Conservation (phyloP, 2,113 vertebrate species). For the Nyctereutes procyonoides region DNA sequence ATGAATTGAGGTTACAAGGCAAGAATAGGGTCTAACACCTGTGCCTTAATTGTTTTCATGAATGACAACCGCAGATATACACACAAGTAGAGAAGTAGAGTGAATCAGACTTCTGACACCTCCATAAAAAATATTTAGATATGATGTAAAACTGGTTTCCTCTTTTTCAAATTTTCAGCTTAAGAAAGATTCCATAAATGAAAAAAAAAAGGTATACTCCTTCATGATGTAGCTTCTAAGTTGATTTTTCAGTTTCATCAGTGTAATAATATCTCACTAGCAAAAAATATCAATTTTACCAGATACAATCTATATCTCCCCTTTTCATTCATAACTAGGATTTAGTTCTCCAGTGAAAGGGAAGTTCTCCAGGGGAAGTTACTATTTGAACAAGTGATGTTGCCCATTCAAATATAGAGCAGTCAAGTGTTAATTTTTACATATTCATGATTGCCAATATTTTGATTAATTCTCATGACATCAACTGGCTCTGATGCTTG, state of each 20-base stretch:
- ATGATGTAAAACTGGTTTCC: neutral
- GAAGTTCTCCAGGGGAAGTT: neutral
- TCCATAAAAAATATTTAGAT: neutral
- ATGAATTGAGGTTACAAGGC: neutral
- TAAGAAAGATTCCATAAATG: neutral
- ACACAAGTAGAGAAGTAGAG: neutral
- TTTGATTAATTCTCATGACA: conserved; percentile 39
- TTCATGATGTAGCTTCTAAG: neutral
- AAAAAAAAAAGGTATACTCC: neutral
- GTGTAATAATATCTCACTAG: neutral
- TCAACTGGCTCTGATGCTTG: neutral
- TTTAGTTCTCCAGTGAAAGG: neutral
- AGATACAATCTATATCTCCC: neutral
- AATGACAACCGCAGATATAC: neutral
- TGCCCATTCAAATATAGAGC: neutral
- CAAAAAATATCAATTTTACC: conserved; percentile 7
- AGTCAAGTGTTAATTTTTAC: conserved; percentile 31
- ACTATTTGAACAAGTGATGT: conserved; percentile 42
- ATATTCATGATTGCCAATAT: conserved; percentile 36
- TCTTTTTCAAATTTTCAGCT: neutral
- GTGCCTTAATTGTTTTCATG: neutral
- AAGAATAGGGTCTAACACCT: neutral
- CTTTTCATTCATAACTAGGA: neutral
- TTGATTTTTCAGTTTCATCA: neutral
- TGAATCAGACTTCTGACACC: neutral